Conservation (phyloP, 2,113 vertebrate genomes). For the Vicugna pacos region DNA sequence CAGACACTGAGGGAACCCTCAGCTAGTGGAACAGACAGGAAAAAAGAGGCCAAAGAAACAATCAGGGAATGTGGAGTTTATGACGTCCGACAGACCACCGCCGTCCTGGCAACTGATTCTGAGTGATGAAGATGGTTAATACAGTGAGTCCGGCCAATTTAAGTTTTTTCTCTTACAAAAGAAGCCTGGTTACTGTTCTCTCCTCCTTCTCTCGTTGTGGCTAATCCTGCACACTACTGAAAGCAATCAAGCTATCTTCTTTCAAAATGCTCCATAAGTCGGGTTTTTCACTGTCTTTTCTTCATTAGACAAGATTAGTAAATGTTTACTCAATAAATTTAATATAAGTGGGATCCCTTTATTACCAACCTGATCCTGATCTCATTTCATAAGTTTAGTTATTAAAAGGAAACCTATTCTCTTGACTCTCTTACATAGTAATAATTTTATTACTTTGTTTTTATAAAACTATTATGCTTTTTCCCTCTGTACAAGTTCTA, state of each 20-base stretch:
- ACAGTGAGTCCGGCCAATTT: not conserved
- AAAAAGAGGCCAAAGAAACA: not conserved
- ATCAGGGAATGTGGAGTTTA: not conserved
- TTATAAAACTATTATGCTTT: slow-evolving; percentile 21
- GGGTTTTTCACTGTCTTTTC: not conserved
- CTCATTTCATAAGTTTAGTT: slow-evolving; percentile 46
- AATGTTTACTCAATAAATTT: slow-evolving; percentile 55
- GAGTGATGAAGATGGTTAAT: not conserved
- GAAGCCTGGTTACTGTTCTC: not conserved
- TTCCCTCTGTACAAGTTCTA: not conserved
- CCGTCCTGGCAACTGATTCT: not conserved
- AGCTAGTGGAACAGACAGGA: not conserved
- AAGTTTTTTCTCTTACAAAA: not conserved
- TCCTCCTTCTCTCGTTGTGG: not conserved
- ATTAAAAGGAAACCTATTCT: slow-evolving; percentile 55
- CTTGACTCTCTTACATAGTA: not conserved
- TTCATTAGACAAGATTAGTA: slow-evolving; percentile 36
- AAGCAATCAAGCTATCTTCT: slow-evolving; percentile 25
- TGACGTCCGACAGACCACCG: not conserved
- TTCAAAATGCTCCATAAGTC: slow-evolving; percentile 15
- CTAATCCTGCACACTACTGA: not conserved
- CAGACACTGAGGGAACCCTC: not conserved
- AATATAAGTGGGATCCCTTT: slow-evolving; percentile 27
- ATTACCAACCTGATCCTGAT: slow-evolving; percentile 57
- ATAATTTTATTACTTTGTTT: slow-evolving; percentile 34